phyloP scores from a whole-genome alignment of 2,888 invertebrate species.

The Leuctra nigra region DNA sequence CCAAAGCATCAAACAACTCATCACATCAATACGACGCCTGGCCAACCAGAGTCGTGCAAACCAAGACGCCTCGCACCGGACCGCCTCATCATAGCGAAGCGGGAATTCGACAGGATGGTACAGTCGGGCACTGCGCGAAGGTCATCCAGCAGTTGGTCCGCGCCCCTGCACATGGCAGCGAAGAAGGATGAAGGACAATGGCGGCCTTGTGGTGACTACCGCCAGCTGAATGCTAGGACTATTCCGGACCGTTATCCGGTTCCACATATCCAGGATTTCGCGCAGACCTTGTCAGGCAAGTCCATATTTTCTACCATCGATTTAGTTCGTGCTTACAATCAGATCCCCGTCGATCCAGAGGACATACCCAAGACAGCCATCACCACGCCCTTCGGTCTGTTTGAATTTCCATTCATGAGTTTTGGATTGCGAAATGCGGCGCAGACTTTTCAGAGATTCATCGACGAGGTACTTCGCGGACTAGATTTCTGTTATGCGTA shows the following conservation, averaged over 20 bases:
- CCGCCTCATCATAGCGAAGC: slow-evolving; percentile 31
- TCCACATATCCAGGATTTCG: slow-evolving; percentile 33
- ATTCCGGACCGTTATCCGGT: slow-evolving; percentile 37
- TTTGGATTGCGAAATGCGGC: slow-evolving; percentile 19
- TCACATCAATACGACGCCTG: slow-evolving; percentile 32
- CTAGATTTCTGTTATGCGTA: slow-evolving; percentile 15
- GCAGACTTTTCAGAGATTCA: slow-evolving; percentile 22
- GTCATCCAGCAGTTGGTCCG: slow-evolving; percentile 35
- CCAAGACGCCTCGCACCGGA: slow-evolving; percentile 34
- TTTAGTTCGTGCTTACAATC: slow-evolving; percentile 35
- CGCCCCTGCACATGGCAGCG: slow-evolving; percentile 33
- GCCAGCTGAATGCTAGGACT: slow-evolving; percentile 35
- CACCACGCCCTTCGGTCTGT: slow-evolving; percentile 20
- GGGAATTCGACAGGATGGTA: slow-evolving; percentile 33
- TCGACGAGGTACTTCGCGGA: slow-evolving; percentile 12
- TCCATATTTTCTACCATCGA: slow-evolving; percentile 34
- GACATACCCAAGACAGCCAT: slow-evolving; percentile 33
- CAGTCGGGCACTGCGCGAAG: slow-evolving; percentile 32
- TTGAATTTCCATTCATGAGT: slow-evolving; percentile 21
- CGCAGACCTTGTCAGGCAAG: slow-evolving; percentile 28
- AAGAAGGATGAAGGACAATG: slow-evolving; percentile 32
- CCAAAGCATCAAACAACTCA: slow-evolving; percentile 29
- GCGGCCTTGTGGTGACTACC: slow-evolving; percentile 39
- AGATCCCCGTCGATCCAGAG: slow-evolving; percentile 36
- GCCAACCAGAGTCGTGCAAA: slow-evolving; percentile 33